A percentile compares a stretch with the other conserved stretches of the same genome.
phyloP scores from a whole-genome alignment of 2,888 invertebrate genomes.

The Plagiodera versicolora region DNA sequence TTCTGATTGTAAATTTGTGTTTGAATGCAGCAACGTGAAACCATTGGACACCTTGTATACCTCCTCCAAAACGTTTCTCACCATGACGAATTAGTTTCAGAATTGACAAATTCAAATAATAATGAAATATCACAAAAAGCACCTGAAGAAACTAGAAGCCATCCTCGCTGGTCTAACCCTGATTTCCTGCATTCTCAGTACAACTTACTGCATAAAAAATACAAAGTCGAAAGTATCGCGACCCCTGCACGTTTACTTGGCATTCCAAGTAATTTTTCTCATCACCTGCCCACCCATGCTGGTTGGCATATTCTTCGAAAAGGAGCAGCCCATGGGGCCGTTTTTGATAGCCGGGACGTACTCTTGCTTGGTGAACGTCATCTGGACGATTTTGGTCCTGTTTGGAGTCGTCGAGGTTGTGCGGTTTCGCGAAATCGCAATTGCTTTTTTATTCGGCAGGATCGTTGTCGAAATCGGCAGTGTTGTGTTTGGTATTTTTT shows the following conservation, averaged over 20 bases:
- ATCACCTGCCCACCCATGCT: slow-evolving; percentile 17
- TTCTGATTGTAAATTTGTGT: slow-evolving; percentile 26
- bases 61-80: too few species aligned
- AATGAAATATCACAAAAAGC: not conserved
- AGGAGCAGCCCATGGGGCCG: slow-evolving; percentile 5
- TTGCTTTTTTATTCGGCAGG: slow-evolving; percentile 6
- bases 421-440: not conserved
- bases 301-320: slow-evolving; percentile 14
- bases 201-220: slow-evolving; percentile 6
- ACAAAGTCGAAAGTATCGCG: slow-evolving; percentile 5
- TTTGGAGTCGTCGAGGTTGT: not conserved
- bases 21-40: slow-evolving; percentile 5
- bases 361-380: slow-evolving; percentile 4
- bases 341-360: slow-evolving; percentile 13
- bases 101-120: not conserved
- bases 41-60: too few species aligned
- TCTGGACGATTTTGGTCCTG: slow-evolving; percentile 10
- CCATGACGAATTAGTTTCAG: too few species aligned
- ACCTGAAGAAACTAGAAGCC: slow-evolving; percentile 4
- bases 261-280: slow-evolving; percentile 19
- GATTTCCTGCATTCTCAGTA: slow-evolving; percentile 6
- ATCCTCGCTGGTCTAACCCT: slow-evolving; percentile 1
- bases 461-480: slow-evolving; percentile 4
- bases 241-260: slow-evolving; percentile 12
- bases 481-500: not conserved